Percentiles rank a stretch among this genome's conserved stretches.
Evolutionary conservation across 2,113 vertebrate species (phyloP).

Genomic region (Pipra filicauda): DNA sequence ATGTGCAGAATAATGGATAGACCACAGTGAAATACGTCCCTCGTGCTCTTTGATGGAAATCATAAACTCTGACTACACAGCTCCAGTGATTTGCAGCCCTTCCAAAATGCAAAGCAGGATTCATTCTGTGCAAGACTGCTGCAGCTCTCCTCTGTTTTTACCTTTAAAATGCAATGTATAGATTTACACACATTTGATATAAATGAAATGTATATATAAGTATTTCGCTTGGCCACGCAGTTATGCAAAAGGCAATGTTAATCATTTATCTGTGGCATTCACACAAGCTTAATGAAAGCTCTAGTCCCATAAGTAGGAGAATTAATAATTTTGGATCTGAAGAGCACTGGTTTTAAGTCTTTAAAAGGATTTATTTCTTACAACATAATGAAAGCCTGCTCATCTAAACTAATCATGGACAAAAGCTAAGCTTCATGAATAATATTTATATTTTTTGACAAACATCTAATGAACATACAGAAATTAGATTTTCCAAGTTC

Average conservation of each 20-base stretch:
- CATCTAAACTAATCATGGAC: background rate
- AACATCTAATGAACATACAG: background rate
- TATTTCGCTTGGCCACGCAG: constrained; percentile 10
- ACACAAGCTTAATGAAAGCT: constrained; percentile 13
- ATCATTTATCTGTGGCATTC: constrained; percentile 8
- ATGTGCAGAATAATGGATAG: constrained; percentile 50
- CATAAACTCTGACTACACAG: constrained; percentile 55
- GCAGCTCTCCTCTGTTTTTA: background rate
- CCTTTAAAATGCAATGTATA: constrained; percentile 10
- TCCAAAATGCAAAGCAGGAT: constrained; percentile 46
- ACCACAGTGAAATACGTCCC: constrained; percentile 44
- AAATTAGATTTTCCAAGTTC: constrained; percentile 20
- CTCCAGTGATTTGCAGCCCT: constrained; percentile 41
- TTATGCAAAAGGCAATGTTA: constrained; percentile 4
- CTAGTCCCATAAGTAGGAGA: constrained; percentile 9
- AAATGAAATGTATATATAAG: background rate
- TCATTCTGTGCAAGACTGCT: background rate
- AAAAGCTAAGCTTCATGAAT: constrained; percentile 22
- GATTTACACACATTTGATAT: background rate
- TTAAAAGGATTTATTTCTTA: constrained; percentile 51
- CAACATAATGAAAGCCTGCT: constrained; percentile 10
- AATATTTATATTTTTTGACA: constrained; percentile 22
- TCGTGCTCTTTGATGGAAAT: constrained; percentile 54
- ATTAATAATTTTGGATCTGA: constrained; percentile 38
- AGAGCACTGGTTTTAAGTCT: constrained; percentile 35